A percentile compares a stretch with the other conserved stretches of the same genome.
phyloP scores from a whole-genome alignment of 92 coral and sea anemone genomes.

The Pocillopora grandis region DNA sequence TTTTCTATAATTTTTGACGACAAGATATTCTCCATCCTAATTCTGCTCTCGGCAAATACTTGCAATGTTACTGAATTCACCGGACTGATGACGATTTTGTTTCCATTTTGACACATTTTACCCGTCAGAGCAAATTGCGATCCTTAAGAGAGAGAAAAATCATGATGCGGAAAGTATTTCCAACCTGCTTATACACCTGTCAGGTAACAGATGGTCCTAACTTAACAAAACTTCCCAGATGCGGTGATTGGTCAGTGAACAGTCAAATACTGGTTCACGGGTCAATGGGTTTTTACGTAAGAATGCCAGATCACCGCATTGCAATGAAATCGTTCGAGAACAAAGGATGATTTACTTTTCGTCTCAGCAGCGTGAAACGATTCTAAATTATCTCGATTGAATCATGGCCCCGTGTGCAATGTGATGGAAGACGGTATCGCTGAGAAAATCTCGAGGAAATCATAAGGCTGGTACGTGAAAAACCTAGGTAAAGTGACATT shows the following conservation, averaged over 20 bases:
- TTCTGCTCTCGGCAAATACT: too few species aligned
- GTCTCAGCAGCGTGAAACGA: constrained; percentile 28
- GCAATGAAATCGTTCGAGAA: constrained; percentile 14
- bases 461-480: constrained; percentile 8
- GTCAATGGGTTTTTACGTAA: constrained; percentile 50
- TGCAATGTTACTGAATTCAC: too few species aligned
- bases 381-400: constrained; percentile 3
- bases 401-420: background rate
- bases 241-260: constrained; percentile 30
- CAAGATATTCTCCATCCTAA: too few species aligned
- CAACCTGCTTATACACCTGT: constrained; percentile 42
- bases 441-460: background rate
- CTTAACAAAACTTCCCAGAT: background rate
- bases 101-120: background rate
- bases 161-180: background rate
- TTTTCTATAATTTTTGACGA: background rate
- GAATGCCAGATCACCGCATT: constrained; percentile 37
- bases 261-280: constrained; percentile 12
- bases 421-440: background rate
- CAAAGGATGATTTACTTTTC: constrained; percentile 40
- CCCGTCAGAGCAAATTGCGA: background rate
- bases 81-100: background rate
- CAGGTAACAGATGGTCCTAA: background rate
- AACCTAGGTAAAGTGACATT: background rate
- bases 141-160: background rate